Base-by-base conservation (phyloP, 2,113 vertebrate genomes). In the Phyllopteryx taeniolatus region DNA sequence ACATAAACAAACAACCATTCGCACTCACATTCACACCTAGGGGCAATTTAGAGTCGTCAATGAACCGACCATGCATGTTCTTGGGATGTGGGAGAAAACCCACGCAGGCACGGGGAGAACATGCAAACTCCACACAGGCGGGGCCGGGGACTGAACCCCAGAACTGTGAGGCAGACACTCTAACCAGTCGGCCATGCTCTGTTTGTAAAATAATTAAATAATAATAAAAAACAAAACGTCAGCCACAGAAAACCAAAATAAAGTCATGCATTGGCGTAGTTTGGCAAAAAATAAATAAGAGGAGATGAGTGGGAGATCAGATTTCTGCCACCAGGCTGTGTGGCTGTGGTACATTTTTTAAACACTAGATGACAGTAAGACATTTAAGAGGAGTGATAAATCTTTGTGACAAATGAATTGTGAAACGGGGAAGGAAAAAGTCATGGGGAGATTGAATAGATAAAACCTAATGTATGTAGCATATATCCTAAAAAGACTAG, bases 291-390 rank as follows among this genome's bases (percentile, higher is more conserved):
- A 39, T 5, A 68, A 15, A 51, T 8, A 2, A 47, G 43, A 43
- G 15, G 17, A 59, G 22, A 43, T 7, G 9, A 62, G 44, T 35
- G 42, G 43, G 43, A 5, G 44, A 67, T 27, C 0, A 5, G 42
- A 56, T 54, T 35, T 17, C 12, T 15, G 57, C 6, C 27, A 33
- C 27, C 68, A 73, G 60, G 35, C 43, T 47, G 85, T 54, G 35
- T 72, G 84, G 46, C 35, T 42, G 87, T 62, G 35, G 75, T 87
- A 84, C 72, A 70, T 76, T 62, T 78, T 86, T 69, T 46, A 73
- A 85, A 85, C 83, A 83, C 83, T 88, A 89, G 89, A 82, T 85
- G 89, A 77, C 84, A 85, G 83, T 86, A 81, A 82, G 64, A 82
- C 77, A 81, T 87, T 84, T 83, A 61, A 81, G 68, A 68, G 79